Conservation (phyloP, 2,113 vertebrate genomes). For the Poicephalus gulielmi region DNA sequence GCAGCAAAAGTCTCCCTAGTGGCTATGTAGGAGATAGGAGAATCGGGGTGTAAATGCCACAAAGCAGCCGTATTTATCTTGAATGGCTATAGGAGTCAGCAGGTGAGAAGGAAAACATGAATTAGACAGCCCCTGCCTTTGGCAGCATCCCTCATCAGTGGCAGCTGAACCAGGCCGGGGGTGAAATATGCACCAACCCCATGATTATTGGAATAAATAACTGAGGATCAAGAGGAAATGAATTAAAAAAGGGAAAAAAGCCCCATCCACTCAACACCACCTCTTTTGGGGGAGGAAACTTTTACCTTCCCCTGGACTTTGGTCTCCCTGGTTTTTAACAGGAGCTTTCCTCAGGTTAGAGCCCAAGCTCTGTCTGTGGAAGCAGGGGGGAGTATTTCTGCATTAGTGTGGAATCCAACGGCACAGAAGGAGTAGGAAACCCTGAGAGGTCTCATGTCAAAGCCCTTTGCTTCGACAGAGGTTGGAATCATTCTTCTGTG, state of each 20-base stretch:
- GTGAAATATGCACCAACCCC: not conserved
- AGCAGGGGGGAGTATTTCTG: not conserved
- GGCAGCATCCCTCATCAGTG: not conserved
- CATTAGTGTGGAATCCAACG: not conserved
- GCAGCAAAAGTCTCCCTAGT: not conserved
- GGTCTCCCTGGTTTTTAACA: not conserved
- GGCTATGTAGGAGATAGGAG: not conserved
- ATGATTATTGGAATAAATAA: not conserved
- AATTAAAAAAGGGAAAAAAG: not conserved
- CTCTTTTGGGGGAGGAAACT: not conserved
- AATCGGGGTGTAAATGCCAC: not conserved
- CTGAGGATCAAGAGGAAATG: not conserved
- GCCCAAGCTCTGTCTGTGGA: not conserved
- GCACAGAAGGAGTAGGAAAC: not conserved
- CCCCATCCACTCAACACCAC: not conserved
- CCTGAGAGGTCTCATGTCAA: not conserved
- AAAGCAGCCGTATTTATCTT: not conserved
- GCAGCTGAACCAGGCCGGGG: constrained; percentile 3
- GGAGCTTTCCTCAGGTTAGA: not conserved
- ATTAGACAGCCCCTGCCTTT: constrained; percentile 27
- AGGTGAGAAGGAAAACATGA: constrained; percentile 15
- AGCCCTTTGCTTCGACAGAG: not conserved
- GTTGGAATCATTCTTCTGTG: accelerated
- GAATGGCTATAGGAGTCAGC: constrained; percentile 6
- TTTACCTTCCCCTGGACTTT: not conserved